Evolutionary conservation across 2,888 invertebrate genomes (phyloP), one percentile per base, ranked within the genome.

Genomic region (Apotomis capreana): DNA sequence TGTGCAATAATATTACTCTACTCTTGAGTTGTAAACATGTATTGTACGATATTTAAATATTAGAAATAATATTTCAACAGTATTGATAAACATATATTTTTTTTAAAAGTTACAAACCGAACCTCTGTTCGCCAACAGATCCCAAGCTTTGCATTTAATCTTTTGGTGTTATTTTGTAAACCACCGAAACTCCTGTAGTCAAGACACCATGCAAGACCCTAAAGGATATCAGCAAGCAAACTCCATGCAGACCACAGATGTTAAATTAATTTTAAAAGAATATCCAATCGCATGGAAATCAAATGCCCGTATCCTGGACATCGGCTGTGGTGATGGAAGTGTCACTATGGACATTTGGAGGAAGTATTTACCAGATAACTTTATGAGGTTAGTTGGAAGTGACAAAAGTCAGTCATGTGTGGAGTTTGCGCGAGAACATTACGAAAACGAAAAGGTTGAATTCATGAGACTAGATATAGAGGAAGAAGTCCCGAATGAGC

Each of bases 391-490:
- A 37, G 59, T 70, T 13, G 74, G 74, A 5, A 51, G 60, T 15
- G 74, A 74, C 26, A 69, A 58, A 12, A 58, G 54, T 3, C 10
- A 61, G 49, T 37, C 12, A 3, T 68, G 52, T 55, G 55, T 74
- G 6, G 36, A 64, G 0, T 65, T 52, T 57, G 71, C 74, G 0
- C 68, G 57, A 10, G 46, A 68, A 40, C 59, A 54, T 0, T 73
- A 69, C 36, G 64, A 67, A n/a, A 59, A 55, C 8, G 58, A 67
- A 6, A 40, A 51, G 10, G 58, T 67, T 15, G 10, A 46, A 6
- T 74, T 74, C 26, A 61, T 69, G 0, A 26, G 15, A 9, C 67
- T 63, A 15, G 70, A 70, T n/a, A 70, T 70, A 52, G 51, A 58
- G 58, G 40, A n/a, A 6, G 15, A 58, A 10, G 4, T 69, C 3